These are phyloP conservation scores for Peromyscus nudipes DNA, from an alignment of 2,797 vertebrate species.

Conservation along the genomic window DNA sequence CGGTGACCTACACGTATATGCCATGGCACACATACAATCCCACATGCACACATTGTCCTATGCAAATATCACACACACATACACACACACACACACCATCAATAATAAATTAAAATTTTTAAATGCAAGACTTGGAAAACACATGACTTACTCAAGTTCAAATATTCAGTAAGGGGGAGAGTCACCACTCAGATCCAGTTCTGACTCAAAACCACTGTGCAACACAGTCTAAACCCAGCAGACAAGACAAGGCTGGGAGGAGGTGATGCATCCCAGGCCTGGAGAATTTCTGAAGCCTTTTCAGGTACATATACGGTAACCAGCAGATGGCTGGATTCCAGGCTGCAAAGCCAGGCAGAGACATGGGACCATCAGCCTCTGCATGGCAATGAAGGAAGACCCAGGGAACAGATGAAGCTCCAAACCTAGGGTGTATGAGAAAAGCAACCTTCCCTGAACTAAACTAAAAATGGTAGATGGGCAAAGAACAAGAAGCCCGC, in stretches of 20 bases:
- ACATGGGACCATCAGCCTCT: neutral
- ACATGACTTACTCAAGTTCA: constrained; percentile 12
- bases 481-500: neutral
- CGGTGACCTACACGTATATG: neutral
- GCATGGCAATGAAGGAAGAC: constrained; percentile 4
- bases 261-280: neutral
- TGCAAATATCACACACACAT: neutral
- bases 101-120: neutral
- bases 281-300: neutral
- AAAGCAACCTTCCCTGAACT: neutral
- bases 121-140: neutral
- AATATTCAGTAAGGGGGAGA: neutral
- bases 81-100: neutral
- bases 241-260: neutral
- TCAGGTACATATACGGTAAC: neutral
- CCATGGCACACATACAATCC: neutral
- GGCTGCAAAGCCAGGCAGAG: neutral
- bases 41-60: neutral
- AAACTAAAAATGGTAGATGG: neutral
- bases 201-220: constrained; percentile 9
- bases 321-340: neutral
- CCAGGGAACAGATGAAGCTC: neutral
- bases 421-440: neutral
- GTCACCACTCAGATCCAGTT: neutral
- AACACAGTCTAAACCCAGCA: neutral